Evolutionary conservation across 2,888 invertebrate species (phyloP), one percentile per base, ranked within the genome.

Genomic region (Drosophila antonietae): DNA sequence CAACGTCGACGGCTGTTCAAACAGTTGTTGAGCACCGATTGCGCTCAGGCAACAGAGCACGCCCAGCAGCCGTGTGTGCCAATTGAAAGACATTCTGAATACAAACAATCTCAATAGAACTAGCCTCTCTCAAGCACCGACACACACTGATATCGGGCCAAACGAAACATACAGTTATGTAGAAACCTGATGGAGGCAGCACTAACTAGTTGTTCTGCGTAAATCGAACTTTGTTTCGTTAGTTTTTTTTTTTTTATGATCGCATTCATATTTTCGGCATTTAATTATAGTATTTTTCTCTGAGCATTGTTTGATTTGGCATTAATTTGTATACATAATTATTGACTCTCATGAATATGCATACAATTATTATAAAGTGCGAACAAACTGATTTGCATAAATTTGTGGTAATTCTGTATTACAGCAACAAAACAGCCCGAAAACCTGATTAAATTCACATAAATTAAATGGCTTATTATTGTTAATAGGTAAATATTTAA

Each of bases 281-380:
- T 49, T 64, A 55, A 67, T 75, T 75, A 71, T 39, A 28, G 28
- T 15, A 23, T 39, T 44, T 44, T 20, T 28, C 2, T 49, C 28
- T 33, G 35, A 9, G 14, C 39, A 23, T 23, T 52, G 15, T 55
- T 47, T 46, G 28, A 51, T 23, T 58, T 33, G 12, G 44, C 56
- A 69, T 57, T 68, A 23, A 62, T 68, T 61, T 75, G 71, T 75
- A 60, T 71, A 67, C 66, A 61, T 70, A 62, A 80, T 80, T 67
- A 67, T 61, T 35, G 61, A 55, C 59, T 46, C 88, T 74, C 66
- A 84, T 83, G 63, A 87, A 84, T 87, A 83, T 83, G 79, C 89
- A 89, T 81, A 78, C 72, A 58, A 69, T 70, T 69, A 78, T 84
- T 72, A 88, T 88, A 64, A 84, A 81, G 83, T 83, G 83, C 65